Evolutionary conservation across 2,797 vertebrate species (phyloP), one percentile per base, ranked within the genome.

Genomic region (Sebastes trivittatus): DNA sequence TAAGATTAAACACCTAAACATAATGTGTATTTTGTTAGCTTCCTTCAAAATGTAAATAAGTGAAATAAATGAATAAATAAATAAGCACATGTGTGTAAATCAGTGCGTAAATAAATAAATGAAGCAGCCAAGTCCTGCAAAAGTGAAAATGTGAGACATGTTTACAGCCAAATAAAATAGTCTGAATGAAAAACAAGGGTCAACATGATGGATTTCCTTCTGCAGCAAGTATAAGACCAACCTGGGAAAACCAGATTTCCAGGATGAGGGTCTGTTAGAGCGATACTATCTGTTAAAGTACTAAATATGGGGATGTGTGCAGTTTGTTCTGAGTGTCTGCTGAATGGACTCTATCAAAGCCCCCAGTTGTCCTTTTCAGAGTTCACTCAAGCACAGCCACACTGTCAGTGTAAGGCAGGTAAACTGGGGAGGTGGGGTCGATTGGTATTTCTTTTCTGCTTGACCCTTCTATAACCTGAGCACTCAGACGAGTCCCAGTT

Each of bases 201-300:
- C 75, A 59, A 16, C 36, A 75, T 86, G 80, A 91, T 88, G 82
- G 85, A 94, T 93, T 87, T 89, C 68, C 59, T 68, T 74, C 76
- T 75, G 66, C 74, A 65, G 49, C 30, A 75, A 3, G 11, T 85
- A 76, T 65, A 94, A 59, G 78, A 90, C 65, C 81, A 82, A 82
- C 81, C 42, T 80, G 92, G 93, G 91, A 89, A 74, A 81, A 83
- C 10, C 72, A 61, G 56, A 66, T 78, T 89, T 88, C 66, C 81
- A 87, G 66, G 59, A 29, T 67, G 42, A 5, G 32, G 38, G 86
- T 90, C 89, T 93, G 90, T 66, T 89, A 82, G 86, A 91, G 75
- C 75, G 80, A 93, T 92, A 76, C 71, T 73, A 83, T 88, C 90
- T 90, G 88, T 64, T 85, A 72, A 86, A 91, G 65, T 20, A 77